Conservation (phyloP, 1,140 invertebrate genomes). For the Anastrepha ludens region DNA sequence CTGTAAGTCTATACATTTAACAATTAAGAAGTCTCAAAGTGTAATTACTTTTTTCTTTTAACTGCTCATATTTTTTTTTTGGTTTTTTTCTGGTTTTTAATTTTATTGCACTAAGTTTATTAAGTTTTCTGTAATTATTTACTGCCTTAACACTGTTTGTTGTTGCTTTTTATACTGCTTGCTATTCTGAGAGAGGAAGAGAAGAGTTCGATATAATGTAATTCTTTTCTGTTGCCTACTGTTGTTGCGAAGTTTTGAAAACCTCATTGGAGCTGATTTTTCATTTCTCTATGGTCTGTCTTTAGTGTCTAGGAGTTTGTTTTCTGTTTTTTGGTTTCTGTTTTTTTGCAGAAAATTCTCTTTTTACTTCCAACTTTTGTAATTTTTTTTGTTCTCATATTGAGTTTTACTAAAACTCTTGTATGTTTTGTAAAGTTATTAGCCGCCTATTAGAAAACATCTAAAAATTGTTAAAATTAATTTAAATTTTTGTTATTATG, state of each 20-base stretch:
- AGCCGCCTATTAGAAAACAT: constrained; percentile 41
- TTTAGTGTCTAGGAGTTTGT: not conserved
- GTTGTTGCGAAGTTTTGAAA: not conserved
- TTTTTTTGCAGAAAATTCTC: not conserved
- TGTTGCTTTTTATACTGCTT: not conserved
- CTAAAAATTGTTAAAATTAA: constrained; percentile 24
- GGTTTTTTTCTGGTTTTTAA: not conserved
- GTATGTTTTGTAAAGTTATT: not conserved
- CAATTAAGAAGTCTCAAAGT: constrained; percentile 30
- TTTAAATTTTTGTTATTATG: not conserved
- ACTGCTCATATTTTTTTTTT: not conserved
- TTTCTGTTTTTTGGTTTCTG: not conserved
- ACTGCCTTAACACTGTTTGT: constrained; percentile 11
- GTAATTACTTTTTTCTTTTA: not conserved
- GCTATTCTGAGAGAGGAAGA: constrained; percentile 40
- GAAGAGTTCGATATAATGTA: constrained; percentile 16
- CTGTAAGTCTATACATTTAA: constrained; percentile 31
- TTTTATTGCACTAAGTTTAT: constrained; percentile 17
- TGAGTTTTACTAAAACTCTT: not conserved
- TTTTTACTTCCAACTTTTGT: not conserved
- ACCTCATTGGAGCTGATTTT: not conserved
- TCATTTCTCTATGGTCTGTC: not conserved
- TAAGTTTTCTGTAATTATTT: not conserved
- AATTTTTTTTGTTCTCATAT: not conserved
- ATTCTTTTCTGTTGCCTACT: not conserved